A percentile compares a stretch with the other conserved stretches of the same genome.
These are phyloP conservation scores for Esperia sulphurella DNA, from an alignment of 2,888 invertebrate species.

Conservation along the genomic window DNA sequence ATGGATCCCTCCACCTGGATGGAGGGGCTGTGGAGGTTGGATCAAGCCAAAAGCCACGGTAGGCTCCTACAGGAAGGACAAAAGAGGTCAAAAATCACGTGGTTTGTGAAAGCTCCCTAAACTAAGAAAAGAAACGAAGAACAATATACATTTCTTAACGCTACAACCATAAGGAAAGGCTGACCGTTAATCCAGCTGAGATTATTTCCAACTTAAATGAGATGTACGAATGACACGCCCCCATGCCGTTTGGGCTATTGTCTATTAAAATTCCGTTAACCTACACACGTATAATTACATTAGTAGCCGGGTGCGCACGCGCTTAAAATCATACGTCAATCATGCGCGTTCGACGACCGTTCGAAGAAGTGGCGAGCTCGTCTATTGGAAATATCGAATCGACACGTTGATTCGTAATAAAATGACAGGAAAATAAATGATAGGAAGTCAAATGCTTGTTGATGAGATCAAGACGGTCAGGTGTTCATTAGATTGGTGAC, in stretches of 20 bases:
- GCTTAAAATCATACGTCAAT: slow-evolving; percentile 53
- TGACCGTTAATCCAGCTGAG: background rate
- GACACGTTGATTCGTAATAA: slow-evolving; percentile 9
- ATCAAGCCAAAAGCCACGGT: no score
- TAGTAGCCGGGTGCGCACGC: slow-evolving; percentile 28
- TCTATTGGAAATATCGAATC: slow-evolving; percentile 1
- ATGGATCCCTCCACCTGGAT: no score
- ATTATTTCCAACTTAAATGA: slow-evolving; percentile 7
- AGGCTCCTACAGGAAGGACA: no score
- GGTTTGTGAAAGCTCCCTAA: no score
- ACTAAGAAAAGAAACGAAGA: no score
- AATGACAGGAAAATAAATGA: slow-evolving; percentile 18
- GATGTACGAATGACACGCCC: slow-evolving; percentile 27
- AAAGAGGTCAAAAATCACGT: no score
- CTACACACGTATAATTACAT: slow-evolving; percentile 47
- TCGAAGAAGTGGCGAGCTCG: no score
- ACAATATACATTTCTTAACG: no score
- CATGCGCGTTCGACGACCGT: slow-evolving; percentile 21
- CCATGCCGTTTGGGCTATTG: slow-evolving; percentile 28
- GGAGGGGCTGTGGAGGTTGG: no score
- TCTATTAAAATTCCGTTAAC: slow-evolving; percentile 61
- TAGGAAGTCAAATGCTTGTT: slow-evolving; percentile 4
- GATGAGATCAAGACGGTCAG: background rate
- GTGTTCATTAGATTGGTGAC: no score
- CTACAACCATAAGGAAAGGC: no score